Percentiles rank a stretch among this genome's conserved stretches.
These are phyloP conservation scores for Mugil cephalus DNA, from an alignment of 2,113 vertebrate species.

Conservation along the genomic window DNA sequence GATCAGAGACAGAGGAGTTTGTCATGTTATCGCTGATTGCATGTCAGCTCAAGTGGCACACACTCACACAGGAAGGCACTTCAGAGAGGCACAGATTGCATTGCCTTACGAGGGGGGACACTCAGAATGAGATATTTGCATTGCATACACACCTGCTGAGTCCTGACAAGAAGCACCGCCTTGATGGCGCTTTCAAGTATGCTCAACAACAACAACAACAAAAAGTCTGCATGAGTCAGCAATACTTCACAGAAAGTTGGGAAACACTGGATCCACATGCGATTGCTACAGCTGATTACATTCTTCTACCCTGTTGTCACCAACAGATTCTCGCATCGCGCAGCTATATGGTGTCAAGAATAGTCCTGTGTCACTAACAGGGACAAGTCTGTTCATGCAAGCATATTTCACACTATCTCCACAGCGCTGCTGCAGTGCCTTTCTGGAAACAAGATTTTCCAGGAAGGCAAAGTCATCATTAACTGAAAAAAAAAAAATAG, in stretches of 20 bases:
- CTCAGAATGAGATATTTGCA: background rate
- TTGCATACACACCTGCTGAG: slow-evolving; percentile 21
- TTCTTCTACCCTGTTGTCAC: background rate
- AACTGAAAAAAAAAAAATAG: background rate
- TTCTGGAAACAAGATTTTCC: slow-evolving; percentile 3
- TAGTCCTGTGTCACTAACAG: background rate
- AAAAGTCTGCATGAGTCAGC: background rate
- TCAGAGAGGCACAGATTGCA: slow-evolving; percentile 18
- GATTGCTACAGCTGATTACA: background rate
- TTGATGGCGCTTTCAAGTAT: background rate
- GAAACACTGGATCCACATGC: background rate
- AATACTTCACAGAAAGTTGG: background rate
- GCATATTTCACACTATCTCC: background rate
- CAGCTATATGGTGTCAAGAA: background rate
- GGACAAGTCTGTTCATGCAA: background rate
- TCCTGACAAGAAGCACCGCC: background rate
- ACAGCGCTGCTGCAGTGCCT: slow-evolving; percentile 36
- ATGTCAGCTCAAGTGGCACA: slow-evolving; percentile 28
- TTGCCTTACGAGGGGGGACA: slow-evolving; percentile 15
- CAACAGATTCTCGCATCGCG: slow-evolving; percentile 4
- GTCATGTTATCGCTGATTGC: slow-evolving; percentile 44
- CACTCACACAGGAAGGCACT: slow-evolving; percentile 11
- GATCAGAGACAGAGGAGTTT: slow-evolving; percentile 42
- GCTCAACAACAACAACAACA: slow-evolving; percentile 3
- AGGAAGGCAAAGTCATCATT: slow-evolving; percentile 11